phyloP scores from a whole-genome alignment of 2,888 invertebrate species.

The Patella caerulea region DNA sequence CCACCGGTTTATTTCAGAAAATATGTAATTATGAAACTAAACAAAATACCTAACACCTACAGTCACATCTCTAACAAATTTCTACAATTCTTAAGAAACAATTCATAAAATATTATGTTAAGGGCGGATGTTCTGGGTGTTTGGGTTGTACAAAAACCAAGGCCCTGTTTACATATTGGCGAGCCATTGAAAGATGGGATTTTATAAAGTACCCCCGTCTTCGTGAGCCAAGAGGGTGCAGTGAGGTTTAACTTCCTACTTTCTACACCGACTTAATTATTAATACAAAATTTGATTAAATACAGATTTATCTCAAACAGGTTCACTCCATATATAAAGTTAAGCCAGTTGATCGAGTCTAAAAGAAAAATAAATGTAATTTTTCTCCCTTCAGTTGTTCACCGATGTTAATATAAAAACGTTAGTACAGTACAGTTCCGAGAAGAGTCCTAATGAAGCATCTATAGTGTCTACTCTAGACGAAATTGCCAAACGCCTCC shows the following conservation, averaged over 20 bases:
- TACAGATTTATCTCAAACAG: no score
- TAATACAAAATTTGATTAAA: background rate
- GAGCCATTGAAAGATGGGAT: no score
- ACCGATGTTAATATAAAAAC: background rate
- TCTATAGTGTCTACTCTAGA: background rate
- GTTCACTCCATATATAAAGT: background rate
- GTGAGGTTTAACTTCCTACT: background rate
- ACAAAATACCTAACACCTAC: no score
- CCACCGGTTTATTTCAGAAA: no score
- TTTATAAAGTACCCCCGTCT: no score
- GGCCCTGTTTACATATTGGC: no score
- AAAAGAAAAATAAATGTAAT: background rate
- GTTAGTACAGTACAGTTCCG: background rate
- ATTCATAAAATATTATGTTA: no score
- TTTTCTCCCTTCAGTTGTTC: background rate
- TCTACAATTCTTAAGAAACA: no score
- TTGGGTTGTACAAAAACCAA: no score
- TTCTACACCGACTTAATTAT: background rate
- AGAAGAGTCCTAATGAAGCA: background rate
- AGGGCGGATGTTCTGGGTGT: no score
- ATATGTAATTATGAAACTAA: no score
- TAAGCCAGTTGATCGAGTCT: background rate
- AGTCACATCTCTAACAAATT: no score
- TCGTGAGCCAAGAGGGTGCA: background rate
- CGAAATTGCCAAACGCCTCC: conserved; percentile 29